Base-by-base conservation (phyloP, 2,113 vertebrate species). In the Bothrops jararaca region DNA sequence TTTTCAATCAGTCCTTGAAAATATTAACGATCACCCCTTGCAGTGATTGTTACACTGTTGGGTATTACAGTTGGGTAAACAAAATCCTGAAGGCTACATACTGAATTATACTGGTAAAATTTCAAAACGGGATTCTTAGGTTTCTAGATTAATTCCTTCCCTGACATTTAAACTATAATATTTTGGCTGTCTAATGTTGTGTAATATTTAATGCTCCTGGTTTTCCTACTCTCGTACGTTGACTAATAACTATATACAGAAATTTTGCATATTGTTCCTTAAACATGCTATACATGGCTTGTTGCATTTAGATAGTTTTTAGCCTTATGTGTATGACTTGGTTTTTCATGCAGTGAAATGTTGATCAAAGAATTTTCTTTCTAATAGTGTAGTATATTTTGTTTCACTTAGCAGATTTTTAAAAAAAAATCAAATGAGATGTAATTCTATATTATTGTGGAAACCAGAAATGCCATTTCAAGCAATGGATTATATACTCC, bases 301-400 rank as follows among this genome's bases (percentile, higher is more conserved):
- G 86, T 89, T 93, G 80, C 57, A 1, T 93, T 0, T 89, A 5
- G 90, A 22, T 94, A 86, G 45, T 87, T 93, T 88, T 89, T 57
- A 94, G 42, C 58, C 86, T 95, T 85, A 95, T 95, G 74, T 95
- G 93, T 95, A 91, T 95, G 95, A 94, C 93, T 42, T 58, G 9
- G 0, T 42, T 69, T 96, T 95, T 97, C 93, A 48, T 93, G 90
- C 89, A 97, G 91, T 94, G 91, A 95, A 95, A 95, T 93, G 94
- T 93, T 97, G 96, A 94, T 97, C 90, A 96, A 96, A 96, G 95
- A 95, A 89, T 96, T 97, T 97, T 95, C 94, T 93, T 94, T 97
- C 96, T 95, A 89, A 89, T 97, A 95, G 96, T 96, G 87, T 85
- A 50, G 92, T 96, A 52, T 96, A 94, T 92, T 94, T 95, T 96